Conservation (phyloP, 2,113 vertebrate species). For the Anser brachyrhynchus region DNA sequence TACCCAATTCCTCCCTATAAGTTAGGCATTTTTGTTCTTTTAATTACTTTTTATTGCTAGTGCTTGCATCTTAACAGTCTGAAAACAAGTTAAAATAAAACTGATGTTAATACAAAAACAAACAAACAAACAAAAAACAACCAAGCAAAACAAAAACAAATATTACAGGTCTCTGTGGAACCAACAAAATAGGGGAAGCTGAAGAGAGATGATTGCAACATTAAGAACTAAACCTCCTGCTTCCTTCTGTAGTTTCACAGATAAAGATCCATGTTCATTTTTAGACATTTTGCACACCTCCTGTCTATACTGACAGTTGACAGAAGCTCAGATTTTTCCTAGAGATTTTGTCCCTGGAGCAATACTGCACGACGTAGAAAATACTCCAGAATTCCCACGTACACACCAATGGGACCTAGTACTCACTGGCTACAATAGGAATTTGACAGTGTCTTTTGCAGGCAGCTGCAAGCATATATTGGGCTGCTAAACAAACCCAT, state of each 20-base stretch:
- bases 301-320: neutral
- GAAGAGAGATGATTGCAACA: neutral
- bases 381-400: neutral
- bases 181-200: neutral
- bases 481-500: neutral
- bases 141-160: neutral
- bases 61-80: conserved; percentile 7
- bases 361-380: neutral
- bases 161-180: neutral
- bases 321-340: neutral
- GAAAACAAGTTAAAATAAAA: conserved; percentile 16
- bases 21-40: neutral
- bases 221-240: neutral
- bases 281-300: neutral
- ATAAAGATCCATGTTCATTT: neutral
- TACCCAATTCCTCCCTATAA: neutral
- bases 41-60: conserved; percentile 12
- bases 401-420: neutral
- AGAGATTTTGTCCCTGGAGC: neutral
- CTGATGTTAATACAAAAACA: neutral
- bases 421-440: neutral
- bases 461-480: neutral
- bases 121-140: neutral
- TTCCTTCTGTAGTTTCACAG: neutral
- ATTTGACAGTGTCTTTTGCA: neutral